Base-by-base conservation (phyloP, 2,113 vertebrate species). In the Periophthalmodon schlosseri region DNA sequence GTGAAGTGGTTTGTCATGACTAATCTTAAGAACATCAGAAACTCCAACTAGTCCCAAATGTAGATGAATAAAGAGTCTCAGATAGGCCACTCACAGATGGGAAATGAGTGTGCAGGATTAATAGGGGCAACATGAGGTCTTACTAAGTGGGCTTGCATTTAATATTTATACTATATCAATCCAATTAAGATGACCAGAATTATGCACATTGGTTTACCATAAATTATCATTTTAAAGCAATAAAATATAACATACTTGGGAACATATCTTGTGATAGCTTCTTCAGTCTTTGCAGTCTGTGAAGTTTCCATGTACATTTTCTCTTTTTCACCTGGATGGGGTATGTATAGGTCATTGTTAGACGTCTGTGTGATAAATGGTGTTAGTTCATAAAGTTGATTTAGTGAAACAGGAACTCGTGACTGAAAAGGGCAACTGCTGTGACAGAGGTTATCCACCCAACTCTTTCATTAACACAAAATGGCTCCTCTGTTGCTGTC, bases 331-430 rank as follows among this genome's bases (percentile, higher is more conserved):
- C 67, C 3, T 23, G 9, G 10, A 15, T 20, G 16, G 50, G 50
- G 23, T 28, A 49, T 73, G 23, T 52, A 12, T 65, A 36, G 12
- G 70, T 70, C 63, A 64, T 47, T 28, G 47, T 77, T 36, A 49
- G 23, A 50, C 21, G 50, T 46, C 0, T 61, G 73, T 69, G 76
- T 83, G 71, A 89, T 85, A 61, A 72, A 80, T 73, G 57, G 56
- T 49, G 18, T 28, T 56, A 63, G 52, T 70, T 57, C 60, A 34
- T 72, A 79, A 83, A 76, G 72, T 44, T 77, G 28, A 57, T 74
- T 80, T 77, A 75, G 74, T 77, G 74, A 78, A 75, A 80, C 49
- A 14, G 70, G 72, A 61, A 68, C 54, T 72, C 54, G 11, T 36
- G 72, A 47, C 67, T 24, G 16, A 18, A 23, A 68, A 76, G 71